A percentile compares a stretch with the other conserved stretches of the same genome.
phyloP scores from a whole-genome alignment of 2,113 vertebrate genomes.

The Epinephelus lanceolatus region DNA sequence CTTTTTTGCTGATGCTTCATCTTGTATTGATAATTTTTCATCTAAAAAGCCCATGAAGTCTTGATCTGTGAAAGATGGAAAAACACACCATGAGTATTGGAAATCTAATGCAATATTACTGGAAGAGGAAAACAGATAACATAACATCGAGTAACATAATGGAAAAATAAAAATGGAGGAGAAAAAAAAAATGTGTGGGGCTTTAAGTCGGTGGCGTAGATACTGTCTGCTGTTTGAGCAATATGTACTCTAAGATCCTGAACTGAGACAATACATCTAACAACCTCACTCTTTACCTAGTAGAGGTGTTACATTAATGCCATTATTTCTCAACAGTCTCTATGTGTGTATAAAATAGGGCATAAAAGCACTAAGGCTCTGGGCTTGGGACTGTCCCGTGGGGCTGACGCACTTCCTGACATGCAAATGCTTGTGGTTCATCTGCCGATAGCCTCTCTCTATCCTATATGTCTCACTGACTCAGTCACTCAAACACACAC shows the following conservation, averaged over 20 bases:
- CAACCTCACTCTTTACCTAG: background rate
- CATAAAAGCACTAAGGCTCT: slow-evolving; percentile 24
- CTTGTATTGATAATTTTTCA: slow-evolving; percentile 83
- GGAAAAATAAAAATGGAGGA: slow-evolving; percentile 56
- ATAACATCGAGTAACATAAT: slow-evolving; percentile 51
- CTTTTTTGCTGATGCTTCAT: slow-evolving; percentile 79
- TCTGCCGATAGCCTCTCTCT: slow-evolving; percentile 44
- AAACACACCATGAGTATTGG: slow-evolving; percentile 77
- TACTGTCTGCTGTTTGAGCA: slow-evolving; percentile 10
- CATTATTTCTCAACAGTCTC: background rate
- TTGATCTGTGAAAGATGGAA: slow-evolving; percentile 82
- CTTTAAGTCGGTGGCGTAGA: slow-evolving; percentile 4
- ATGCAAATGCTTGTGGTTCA: slow-evolving; percentile 78
- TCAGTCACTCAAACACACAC: background rate
- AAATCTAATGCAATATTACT: slow-evolving; percentile 78
- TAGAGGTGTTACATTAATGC: background rate
- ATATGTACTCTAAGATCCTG: background rate
- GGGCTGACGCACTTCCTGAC: slow-evolving; percentile 76
- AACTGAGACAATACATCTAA: slow-evolving; percentile 14
- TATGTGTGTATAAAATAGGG: slow-evolving; percentile 30
- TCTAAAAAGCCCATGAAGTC: slow-evolving; percentile 78
- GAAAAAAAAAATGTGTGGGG: background rate
- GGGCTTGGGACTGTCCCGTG: slow-evolving; percentile 73
- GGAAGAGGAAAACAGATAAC: slow-evolving; percentile 76
- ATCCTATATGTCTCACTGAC: slow-evolving; percentile 10